Conservation (phyloP, 2,113 vertebrate genomes). For the Hemibagrus wyckioides region DNA sequence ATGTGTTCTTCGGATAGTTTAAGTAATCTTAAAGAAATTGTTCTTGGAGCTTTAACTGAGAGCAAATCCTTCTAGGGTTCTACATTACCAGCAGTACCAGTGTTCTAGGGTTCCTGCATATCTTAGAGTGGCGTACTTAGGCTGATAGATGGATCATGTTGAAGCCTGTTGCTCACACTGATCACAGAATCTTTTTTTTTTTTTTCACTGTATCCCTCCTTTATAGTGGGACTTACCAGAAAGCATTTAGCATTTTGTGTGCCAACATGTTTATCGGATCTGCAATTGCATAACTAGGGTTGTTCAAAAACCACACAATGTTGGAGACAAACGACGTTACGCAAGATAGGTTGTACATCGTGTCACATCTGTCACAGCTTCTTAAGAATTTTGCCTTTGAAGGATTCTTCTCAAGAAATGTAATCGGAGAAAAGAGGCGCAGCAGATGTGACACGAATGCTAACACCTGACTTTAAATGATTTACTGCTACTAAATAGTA, state of each 20-base stretch:
- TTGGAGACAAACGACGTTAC: constrained; percentile 1
- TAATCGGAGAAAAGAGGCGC: neutral
- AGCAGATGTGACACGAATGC: neutral
- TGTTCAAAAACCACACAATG: constrained; percentile 13
- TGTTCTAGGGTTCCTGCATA: neutral
- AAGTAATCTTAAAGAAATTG: neutral
- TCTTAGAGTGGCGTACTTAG: neutral
- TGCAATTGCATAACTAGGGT: constrained; percentile 22
- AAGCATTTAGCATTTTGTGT: neutral
- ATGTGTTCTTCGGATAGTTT: neutral
- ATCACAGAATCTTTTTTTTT: neutral
- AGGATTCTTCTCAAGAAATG: neutral
- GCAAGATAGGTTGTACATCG: neutral
- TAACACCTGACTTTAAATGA: neutral
- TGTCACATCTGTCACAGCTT: neutral
- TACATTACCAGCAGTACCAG: neutral
- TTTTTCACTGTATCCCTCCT: neutral
- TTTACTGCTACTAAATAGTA: neutral
- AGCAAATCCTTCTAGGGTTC: neutral
- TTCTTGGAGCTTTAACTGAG: neutral
- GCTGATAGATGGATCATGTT: neutral
- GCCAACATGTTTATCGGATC: neutral
- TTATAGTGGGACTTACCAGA: neutral
- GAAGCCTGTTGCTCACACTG: neutral
- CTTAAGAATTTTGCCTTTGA: neutral